Evolutionary conservation across 1,140 invertebrate species (phyloP).

Genomic region (Adoxophyes honmai): DNA sequence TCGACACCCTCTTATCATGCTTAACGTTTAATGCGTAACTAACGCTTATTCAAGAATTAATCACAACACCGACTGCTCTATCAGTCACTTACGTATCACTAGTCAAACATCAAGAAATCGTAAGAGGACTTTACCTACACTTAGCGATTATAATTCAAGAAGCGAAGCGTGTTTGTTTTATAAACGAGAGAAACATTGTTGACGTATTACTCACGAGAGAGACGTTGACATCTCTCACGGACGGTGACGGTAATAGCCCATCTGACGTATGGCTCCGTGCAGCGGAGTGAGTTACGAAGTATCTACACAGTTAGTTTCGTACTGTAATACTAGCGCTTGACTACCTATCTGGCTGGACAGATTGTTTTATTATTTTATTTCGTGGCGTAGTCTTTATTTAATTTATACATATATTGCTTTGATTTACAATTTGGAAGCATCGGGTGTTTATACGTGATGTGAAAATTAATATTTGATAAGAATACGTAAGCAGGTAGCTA

Average conservation of each 20-base stretch:
- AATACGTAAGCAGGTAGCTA: no score
- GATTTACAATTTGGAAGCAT: no score
- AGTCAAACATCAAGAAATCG: no score
- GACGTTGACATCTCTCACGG: conserved; percentile 13
- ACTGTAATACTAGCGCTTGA: not conserved
- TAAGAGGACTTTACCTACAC: no score
- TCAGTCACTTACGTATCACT: no score
- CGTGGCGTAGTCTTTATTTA: no score
- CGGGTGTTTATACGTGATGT: no score
- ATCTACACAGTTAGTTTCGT: conserved; percentile 3
- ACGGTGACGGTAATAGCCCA: conserved; percentile 10
- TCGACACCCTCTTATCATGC: conserved; percentile 27
- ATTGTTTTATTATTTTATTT: not conserved
- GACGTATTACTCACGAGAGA: not conserved
- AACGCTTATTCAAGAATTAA: conserved; percentile 15
- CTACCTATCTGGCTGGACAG: not conserved
- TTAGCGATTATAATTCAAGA: no score
- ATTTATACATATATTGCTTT: no score
- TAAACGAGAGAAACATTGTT: not conserved
- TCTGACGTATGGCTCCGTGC: conserved; percentile 4
- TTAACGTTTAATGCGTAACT: conserved; percentile 31
- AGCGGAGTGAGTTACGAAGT: conserved; percentile 5
- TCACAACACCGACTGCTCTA: no score
- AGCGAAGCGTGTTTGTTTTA: no score
- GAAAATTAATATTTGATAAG: no score